Evolutionary conservation across 64 coral and sea anemone species (phyloP).

Genomic region (Montipora capricornis): DNA sequence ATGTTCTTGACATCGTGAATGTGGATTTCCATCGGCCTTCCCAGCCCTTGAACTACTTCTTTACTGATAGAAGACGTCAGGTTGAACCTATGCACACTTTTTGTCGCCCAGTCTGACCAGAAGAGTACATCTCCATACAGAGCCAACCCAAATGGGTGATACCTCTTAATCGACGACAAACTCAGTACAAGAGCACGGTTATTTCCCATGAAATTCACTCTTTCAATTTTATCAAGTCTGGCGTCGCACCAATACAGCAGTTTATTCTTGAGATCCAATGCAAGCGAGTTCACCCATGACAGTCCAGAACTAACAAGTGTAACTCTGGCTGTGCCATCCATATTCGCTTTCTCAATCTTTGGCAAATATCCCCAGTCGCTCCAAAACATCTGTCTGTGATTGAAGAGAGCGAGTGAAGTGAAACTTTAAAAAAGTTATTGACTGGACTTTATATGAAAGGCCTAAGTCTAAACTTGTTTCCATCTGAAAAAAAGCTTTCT

Average conservation of each 20-base stretch:
- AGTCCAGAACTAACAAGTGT: conserved; percentile 51
- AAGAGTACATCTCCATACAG: conserved; percentile 8
- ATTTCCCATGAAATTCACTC: conserved; percentile 47
- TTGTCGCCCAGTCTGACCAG: conserved; percentile 44
- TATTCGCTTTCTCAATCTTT: conserved; percentile 74
- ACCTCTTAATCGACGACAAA: not conserved
- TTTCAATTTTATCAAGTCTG: conserved; percentile 63
- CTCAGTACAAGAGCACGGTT: conserved; percentile 9
- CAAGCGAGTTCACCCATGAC: conserved; percentile 54
- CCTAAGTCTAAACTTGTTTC: too few relatives aligned
- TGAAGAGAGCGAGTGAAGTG: too few relatives aligned
- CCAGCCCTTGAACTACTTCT: not conserved
- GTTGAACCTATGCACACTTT: conserved; percentile 52
- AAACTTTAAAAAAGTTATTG: too few relatives aligned
- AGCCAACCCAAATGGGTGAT: conserved; percentile 8
- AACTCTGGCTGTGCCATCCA: conserved; percentile 75
- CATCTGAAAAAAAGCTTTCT: too few relatives aligned
- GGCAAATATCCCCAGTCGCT: conserved; percentile 64
- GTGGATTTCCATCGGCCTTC: not conserved
- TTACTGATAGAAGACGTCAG: not conserved
- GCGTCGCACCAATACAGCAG: conserved; percentile 79
- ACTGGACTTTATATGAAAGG: too few relatives aligned
- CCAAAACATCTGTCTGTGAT: conserved; percentile 78
- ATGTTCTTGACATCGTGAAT: not conserved
- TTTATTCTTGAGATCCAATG: conserved; percentile 56